These are phyloP conservation scores for Brachionichthys hirsutus DNA, from an alignment of 2,113 vertebrate genomes.

Conservation along the genomic window DNA sequence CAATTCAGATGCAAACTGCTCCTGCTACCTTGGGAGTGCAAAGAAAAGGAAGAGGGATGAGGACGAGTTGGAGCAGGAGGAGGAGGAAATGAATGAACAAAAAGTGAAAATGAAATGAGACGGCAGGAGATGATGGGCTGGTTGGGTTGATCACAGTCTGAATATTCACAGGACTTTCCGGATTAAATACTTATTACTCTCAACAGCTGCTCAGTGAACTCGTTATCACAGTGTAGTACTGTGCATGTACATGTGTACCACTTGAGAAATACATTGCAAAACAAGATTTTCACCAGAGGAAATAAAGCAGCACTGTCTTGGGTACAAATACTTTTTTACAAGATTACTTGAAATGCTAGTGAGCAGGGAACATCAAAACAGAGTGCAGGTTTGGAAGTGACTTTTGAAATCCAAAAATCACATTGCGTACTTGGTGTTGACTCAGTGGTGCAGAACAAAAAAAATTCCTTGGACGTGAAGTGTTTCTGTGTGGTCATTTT, in stretches of 20 bases:
- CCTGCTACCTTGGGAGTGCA: conserved; percentile 38
- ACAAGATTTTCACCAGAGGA: conserved; percentile 43
- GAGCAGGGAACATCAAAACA: conserved; percentile 2
- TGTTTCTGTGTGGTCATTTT: conserved; percentile 21
- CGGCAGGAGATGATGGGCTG: conserved; percentile 52
- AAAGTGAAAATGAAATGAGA: conserved; percentile 48
- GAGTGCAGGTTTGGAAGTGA: conserved; percentile 10
- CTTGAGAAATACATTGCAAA: conserved; percentile 54
- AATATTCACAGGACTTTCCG: conserved; percentile 67
- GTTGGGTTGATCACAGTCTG: conserved; percentile 67
- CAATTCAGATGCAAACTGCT: conserved; percentile 55
- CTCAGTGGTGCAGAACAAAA: conserved; percentile 14
- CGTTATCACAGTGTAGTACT: conserved; percentile 69
- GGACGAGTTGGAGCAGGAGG: conserved; percentile 2
- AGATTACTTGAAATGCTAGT: conserved; percentile 15
- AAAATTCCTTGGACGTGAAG: conserved; percentile 7
- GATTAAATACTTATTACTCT: conserved; percentile 73
- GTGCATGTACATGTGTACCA: conserved; percentile 72
- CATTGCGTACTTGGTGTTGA: conserved; percentile 10
- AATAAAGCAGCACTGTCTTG: conserved; percentile 28
- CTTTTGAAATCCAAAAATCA: conserved; percentile 31
- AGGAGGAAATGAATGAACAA: conserved; percentile 53
- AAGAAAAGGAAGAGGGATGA: conserved; percentile 32
- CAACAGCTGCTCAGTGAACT: conserved; percentile 72
- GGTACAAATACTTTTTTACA: conserved; percentile 5